Evolutionary conservation across 2,797 vertebrate genomes (phyloP).

Genomic region (Synaphobranchus kaupii): DNA sequence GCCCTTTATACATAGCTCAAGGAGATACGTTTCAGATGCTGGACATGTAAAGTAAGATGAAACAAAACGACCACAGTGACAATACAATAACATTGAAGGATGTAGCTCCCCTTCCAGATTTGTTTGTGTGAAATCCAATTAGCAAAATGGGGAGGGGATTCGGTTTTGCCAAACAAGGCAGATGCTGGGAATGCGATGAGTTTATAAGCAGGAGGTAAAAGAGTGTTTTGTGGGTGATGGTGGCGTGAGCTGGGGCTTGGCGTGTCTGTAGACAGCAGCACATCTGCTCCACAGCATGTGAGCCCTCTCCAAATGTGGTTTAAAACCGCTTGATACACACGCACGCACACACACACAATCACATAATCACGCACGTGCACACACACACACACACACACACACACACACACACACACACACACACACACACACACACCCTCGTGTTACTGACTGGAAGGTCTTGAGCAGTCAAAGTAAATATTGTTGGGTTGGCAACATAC

Average conservation of each 20-base stretch:
- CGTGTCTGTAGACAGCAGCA: not conserved
- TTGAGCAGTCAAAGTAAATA: not conserved
- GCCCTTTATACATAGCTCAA: not conserved
- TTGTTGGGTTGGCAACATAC: not conserved
- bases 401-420: not conserved
- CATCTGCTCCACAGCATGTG: not conserved
- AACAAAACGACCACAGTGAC: too few species aligned
- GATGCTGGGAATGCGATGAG: not conserved
- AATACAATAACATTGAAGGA: too few species aligned
- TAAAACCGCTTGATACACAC: not conserved
- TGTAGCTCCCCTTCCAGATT: too few species aligned
- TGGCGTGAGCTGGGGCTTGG: too few species aligned
- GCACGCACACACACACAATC: not conserved
- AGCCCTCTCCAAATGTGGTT: not conserved
- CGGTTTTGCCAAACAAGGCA: not conserved
- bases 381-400: not conserved
- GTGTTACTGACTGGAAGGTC: not conserved
- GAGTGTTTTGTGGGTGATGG: not conserved
- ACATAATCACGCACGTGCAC: not conserved
- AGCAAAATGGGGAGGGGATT: not conserved
- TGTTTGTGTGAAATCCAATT: not conserved
- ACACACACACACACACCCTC: not conserved
- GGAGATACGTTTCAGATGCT: not conserved
- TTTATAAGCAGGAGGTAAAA: not conserved
- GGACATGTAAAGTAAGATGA: not conserved